A percentile compares a stretch with the other conserved stretches of the same genome.
These are phyloP conservation scores for Exocentrus adspersus DNA, from an alignment of 2,888 invertebrate species.

Conservation along the genomic window DNA sequence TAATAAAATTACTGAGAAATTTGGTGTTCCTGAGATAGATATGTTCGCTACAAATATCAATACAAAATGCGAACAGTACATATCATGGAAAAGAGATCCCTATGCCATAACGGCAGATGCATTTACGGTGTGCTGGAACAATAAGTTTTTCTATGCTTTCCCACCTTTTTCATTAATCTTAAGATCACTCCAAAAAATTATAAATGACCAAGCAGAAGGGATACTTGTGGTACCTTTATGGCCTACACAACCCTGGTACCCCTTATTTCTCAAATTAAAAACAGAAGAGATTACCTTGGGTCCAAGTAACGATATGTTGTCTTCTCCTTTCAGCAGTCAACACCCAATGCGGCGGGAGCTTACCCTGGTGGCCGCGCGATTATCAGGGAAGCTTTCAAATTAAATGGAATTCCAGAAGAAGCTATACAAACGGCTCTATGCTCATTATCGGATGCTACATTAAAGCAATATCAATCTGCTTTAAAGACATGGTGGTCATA, in stretches of 20 bases:
- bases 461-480: not conserved
- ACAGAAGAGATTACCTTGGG: not conserved
- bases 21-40: not conserved
- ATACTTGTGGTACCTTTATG: conserved; percentile 49
- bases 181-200: conserved; percentile 49
- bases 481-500: not conserved
- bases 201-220: conserved; percentile 46
- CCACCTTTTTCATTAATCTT: conserved; percentile 46
- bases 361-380: not conserved
- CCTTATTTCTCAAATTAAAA: conserved; percentile 23
- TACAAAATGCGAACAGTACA: conserved; percentile 44
- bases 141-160: conserved; percentile 25
- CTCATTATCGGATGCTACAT: not conserved
- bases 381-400: conserved; percentile 3
- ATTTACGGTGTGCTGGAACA: conserved; percentile 42
- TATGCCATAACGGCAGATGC: conserved; percentile 45
- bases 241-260: conserved; percentile 46
- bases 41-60: not conserved
- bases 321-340: not conserved
- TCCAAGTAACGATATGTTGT: not conserved
- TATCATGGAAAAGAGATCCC: conserved; percentile 48
- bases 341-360: not conserved
- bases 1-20: not conserved
- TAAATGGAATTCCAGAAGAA: not conserved
- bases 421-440: not conserved